Evolutionary conservation across 2,113 vertebrate species (phyloP).

Genomic region (Ophiodon elongatus): DNA sequence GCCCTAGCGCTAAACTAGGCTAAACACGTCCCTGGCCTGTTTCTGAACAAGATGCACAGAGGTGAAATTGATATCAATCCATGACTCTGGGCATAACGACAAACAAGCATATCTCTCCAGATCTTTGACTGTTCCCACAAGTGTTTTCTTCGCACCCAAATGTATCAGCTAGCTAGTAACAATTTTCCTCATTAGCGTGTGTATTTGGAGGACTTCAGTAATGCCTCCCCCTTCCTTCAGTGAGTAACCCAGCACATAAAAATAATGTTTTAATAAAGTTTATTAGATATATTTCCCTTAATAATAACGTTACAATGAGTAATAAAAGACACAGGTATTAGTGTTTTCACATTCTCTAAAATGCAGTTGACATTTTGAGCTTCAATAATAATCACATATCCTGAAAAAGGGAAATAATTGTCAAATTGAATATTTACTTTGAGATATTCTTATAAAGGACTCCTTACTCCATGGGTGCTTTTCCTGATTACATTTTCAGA

Average conservation of each 20-base stretch:
- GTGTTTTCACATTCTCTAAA: slow-evolving; percentile 34
- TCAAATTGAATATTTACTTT: slow-evolving; percentile 34
- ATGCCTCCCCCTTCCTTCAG: slow-evolving; percentile 11
- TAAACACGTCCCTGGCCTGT: not conserved
- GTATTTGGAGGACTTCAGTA: slow-evolving; percentile 46
- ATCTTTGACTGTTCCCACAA: slow-evolving; percentile 36
- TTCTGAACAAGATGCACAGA: slow-evolving; percentile 27
- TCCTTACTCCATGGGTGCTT: slow-evolving; percentile 17
- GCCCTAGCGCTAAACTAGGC: not conserved
- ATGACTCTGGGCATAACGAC: slow-evolving; percentile 1
- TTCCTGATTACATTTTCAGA: slow-evolving; percentile 9
- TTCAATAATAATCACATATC: slow-evolving; percentile 17
- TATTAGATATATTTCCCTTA: slow-evolving; percentile 7
- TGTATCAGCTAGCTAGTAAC: slow-evolving; percentile 40
- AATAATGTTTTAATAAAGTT: slow-evolving; percentile 21
- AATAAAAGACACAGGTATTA: slow-evolving; percentile 5
- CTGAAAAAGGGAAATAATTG: not conserved
- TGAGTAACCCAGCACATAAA: slow-evolving; percentile 42
- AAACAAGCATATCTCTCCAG: slow-evolving; percentile 27
- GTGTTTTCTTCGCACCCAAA: slow-evolving; percentile 47
- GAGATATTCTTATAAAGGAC: slow-evolving; percentile 31
- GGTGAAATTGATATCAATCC: slow-evolving; percentile 21
- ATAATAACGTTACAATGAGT: slow-evolving; percentile 9
- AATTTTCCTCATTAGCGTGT: slow-evolving; percentile 35
- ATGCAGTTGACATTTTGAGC: slow-evolving; percentile 1